phyloP scores from a whole-genome alignment of 2,113 vertebrate genomes.

The Zootoca vivipara region DNA sequence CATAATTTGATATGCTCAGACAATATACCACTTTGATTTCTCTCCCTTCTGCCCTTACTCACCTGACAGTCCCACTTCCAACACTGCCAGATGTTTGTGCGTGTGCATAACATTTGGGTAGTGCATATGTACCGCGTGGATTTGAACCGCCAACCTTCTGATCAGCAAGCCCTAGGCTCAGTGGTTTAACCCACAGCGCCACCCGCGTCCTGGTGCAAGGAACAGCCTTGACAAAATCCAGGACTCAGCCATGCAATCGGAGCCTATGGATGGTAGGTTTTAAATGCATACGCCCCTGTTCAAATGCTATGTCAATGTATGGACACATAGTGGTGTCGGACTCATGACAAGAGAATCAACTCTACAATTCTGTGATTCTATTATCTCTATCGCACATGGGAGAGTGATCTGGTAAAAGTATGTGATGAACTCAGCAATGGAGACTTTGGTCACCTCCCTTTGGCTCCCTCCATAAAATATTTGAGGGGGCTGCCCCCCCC shows the following conservation, averaged over 20 bases:
- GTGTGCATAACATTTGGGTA: neutral
- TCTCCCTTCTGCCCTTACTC: neutral
- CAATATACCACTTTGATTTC: neutral
- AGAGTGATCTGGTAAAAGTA: neutral
- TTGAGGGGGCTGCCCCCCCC: too few relatives aligned
- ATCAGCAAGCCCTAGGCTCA: too few relatives aligned
- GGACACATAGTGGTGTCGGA: neutral
- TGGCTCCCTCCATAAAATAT: too few relatives aligned
- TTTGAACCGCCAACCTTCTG: too few relatives aligned
- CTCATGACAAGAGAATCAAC: neutral
- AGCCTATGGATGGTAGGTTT: neutral
- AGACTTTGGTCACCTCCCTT: too few relatives aligned
- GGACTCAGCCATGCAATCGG: neutral
- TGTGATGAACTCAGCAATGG: too few relatives aligned
- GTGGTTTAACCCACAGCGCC: too few relatives aligned
- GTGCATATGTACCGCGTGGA: too few relatives aligned
- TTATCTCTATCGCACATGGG: neutral
- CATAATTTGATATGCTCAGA: neutral
- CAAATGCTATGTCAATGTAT: neutral
- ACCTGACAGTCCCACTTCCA: neutral
- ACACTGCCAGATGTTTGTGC: too few relatives aligned
- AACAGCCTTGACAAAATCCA: neutral
- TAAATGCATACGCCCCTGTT: neutral
- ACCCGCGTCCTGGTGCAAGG: too few relatives aligned
- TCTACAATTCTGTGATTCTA: too few relatives aligned